A percentile compares a stretch with the other conserved stretches of the same genome.
Conservation (phyloP, 2,888 invertebrate species). For the Odontothrips loti region DNA sequence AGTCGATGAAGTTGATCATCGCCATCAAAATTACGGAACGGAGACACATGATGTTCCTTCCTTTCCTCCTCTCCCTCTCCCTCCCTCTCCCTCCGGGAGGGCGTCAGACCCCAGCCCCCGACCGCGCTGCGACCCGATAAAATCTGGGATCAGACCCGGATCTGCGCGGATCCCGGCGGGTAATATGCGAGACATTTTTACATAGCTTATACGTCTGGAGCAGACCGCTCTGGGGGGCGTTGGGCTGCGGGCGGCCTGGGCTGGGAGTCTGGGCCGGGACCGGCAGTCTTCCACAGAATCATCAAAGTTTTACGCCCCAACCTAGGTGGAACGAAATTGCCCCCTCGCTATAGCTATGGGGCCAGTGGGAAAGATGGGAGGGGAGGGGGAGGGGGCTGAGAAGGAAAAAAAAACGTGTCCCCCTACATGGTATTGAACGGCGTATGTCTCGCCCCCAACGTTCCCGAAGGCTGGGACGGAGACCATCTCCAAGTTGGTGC, state of each 20-base stretch:
- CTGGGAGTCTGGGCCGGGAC: neutral
- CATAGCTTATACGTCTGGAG: neutral
- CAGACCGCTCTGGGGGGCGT: neutral
- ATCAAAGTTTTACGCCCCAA: slow-evolving; percentile 19
- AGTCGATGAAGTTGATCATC: too few species aligned
- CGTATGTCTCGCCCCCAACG: neutral
- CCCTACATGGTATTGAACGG: neutral
- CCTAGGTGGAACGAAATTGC: slow-evolving; percentile 4
- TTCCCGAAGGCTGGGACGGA: neutral
- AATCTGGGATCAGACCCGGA: slow-evolving; percentile 16
- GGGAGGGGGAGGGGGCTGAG: too few species aligned
- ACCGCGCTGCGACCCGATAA: neutral
- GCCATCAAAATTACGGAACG: too few species aligned
- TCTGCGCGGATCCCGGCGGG: neutral
- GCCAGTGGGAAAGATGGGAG: neutral
- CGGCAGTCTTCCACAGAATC: neutral
- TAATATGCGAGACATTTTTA: slow-evolving; percentile 20
- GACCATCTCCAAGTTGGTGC: neutral
- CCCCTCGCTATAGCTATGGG: neutral
- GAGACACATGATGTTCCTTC: too few species aligned
- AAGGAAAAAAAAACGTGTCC: neutral
- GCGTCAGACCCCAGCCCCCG: neutral
- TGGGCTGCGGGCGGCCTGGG: neutral
- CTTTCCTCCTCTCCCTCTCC: neutral
- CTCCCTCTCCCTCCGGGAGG: neutral